Conservation (phyloP, 2,113 vertebrate genomes). For the Rana temporaria region DNA sequence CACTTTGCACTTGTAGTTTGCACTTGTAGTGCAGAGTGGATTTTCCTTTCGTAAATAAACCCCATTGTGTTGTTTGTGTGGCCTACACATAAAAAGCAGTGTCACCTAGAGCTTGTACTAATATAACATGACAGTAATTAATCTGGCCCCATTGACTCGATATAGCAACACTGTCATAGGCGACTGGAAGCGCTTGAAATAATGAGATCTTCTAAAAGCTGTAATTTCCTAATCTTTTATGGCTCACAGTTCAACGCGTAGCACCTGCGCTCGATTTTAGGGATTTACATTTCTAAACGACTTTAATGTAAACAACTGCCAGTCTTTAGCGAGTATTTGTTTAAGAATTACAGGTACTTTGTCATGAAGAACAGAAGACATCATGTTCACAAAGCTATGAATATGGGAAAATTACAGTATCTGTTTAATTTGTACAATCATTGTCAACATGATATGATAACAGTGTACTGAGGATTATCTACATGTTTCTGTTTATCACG, state of each 20-base stretch:
- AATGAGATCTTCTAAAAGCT: neutral
- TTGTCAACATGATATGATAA: neutral
- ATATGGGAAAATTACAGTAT: slow-evolving; percentile 19
- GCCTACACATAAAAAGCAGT: no score
- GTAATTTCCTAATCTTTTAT: slow-evolving; percentile 9
- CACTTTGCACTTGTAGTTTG: no score
- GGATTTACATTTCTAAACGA: neutral
- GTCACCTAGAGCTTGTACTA: no score
- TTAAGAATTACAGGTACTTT: slow-evolving; percentile 17
- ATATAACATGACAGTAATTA: no score
- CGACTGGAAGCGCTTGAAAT: neutral
- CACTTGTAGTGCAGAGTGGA: no score
- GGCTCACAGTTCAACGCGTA: neutral
- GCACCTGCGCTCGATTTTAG: neutral
- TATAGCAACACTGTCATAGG: neutral
- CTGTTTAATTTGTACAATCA: neutral
- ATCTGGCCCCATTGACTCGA: no score
- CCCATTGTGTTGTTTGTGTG: no score
- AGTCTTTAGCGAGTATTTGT: slow-evolving; percentile 20
- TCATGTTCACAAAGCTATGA: neutral
- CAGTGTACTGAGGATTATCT: neutral
- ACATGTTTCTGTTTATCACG: neutral
- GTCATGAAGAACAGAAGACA: neutral
- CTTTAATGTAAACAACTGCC: slow-evolving; percentile 36
- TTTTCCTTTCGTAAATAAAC: no score